Evolutionary conservation across 2,797 vertebrate genomes (phyloP), one percentile per base, ranked within the genome.

Genomic region (Melanotaenia parkinsoni): DNA sequence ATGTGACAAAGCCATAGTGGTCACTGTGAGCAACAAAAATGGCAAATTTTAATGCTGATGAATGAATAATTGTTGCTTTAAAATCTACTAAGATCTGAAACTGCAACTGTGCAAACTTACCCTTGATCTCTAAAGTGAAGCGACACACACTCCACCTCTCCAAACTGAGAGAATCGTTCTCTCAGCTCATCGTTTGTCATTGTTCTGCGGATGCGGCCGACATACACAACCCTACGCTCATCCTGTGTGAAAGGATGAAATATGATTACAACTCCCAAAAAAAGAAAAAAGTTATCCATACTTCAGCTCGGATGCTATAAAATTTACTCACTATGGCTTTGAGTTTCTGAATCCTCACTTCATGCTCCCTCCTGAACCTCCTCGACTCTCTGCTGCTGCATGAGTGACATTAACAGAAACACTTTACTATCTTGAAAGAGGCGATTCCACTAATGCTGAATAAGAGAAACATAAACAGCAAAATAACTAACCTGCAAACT

Each of bases 1-100:
- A 99, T 0, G 98, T 99, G 77, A 99, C 96, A 69, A 99, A 99
- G 69, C 95, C 97, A 0, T 98, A 99, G 88, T 98, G 97, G 85
- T 97, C 96, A 10, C 96, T 97, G 62, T 26, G 60, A 13, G 73
- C 28, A 76, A 59, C 0, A 26, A 64, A 53, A 58, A 33, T 2
- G 32, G 7, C 22, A 18, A 5, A 54, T 50, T 35, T 72, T 12
- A 76, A 56, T 20, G 11, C 9, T 32, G 10, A 45, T 14, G 8
- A 58, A 37, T 10, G 3, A 37, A 37, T 37, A 71, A 50, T 18
- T 45, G 37, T 18, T 8, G 13, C 4, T 37, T 16, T 1, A 6
- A 26, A 45, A 18, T 33, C 32, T 33, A 33, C 7, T 38, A 0
- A 20, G 11, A 12, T 33, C 32, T 12, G 16, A 26, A 37, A 20